These are phyloP conservation scores for Athalia circularis DNA, from an alignment of 2,888 invertebrate species.

Conservation along the genomic window DNA sequence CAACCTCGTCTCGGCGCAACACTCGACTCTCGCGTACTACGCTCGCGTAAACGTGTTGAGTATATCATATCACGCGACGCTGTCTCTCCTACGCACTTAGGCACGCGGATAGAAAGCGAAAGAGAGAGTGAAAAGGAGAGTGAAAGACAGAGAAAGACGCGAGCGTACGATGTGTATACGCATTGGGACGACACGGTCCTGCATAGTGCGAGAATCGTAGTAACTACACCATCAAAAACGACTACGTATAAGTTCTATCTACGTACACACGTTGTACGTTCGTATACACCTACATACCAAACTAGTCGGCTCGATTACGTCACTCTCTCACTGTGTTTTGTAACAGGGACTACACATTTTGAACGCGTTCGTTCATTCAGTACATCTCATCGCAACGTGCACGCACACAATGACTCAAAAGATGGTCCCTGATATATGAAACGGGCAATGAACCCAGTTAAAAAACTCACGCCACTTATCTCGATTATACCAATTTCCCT, in stretches of 20 bases:
- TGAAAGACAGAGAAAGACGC: too few species aligned
- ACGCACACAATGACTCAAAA: neutral
- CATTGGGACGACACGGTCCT: conserved; percentile 34
- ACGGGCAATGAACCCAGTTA: conserved; percentile 22
- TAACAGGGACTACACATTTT: conserved; percentile 1
- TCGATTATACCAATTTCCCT: conserved; percentile 2
- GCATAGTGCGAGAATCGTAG: conserved; percentile 6
- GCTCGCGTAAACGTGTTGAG: conserved; percentile 31
- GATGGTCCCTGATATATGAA: conserved; percentile 22
- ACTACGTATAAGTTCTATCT: too few species aligned
- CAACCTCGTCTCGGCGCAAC: conserved; percentile 35
- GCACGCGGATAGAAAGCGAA: neutral
- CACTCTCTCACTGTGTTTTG: conserved; percentile 25
- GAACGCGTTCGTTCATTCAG: conserved; percentile 26
- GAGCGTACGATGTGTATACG: neutral
- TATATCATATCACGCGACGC: neutral
- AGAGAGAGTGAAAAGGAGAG: too few species aligned
- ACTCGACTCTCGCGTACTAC: conserved; percentile 34
- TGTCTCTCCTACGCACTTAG: conserved; percentile 17
- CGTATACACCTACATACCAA: conserved; percentile 7
- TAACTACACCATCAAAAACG: too few species aligned
- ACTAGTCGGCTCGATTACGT: conserved; percentile 34
- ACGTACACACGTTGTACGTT: too few species aligned
- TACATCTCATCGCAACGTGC: neutral
- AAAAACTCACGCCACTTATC: conserved; percentile 12